Evolutionary conservation across 2,797 vertebrate genomes (phyloP).

Genomic region (Ceryle rudis): DNA sequence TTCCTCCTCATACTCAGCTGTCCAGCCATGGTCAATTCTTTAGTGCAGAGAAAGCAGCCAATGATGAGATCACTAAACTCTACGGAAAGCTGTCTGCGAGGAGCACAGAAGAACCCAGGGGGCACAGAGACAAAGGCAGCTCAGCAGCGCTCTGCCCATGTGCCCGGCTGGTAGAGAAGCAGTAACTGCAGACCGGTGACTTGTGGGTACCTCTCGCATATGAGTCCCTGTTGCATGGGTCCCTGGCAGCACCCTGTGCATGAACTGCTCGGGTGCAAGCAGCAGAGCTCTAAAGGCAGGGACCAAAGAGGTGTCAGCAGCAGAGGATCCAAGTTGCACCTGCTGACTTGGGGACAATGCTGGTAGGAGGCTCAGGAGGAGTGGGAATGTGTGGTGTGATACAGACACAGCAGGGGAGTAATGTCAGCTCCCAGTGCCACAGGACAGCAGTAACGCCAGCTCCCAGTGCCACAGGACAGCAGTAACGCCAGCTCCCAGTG

Average conservation of each 20-base stretch:
- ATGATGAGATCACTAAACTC: neutral
- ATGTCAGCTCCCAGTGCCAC: too few relatives aligned
- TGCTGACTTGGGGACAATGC: too few relatives aligned
- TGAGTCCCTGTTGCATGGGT: neutral
- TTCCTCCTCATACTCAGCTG: neutral
- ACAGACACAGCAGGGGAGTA: neutral
- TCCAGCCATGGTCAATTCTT: accelerated
- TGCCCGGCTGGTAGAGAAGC: neutral
- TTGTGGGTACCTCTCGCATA: neutral
- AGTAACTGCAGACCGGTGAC: neutral
- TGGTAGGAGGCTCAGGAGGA: neutral
- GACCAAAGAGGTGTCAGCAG: too few relatives aligned
- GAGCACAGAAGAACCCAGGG: neutral
- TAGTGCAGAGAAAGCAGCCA: neutral
- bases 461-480: too few relatives aligned
- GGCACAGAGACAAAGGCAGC: neutral
- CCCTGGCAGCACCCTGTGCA: neutral
- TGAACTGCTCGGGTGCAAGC: neutral
- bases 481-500: too few relatives aligned
- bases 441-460: too few relatives aligned
- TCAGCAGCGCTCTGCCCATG: neutral
- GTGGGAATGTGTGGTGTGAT: neutral
- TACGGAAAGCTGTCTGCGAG: neutral
- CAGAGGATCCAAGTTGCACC: too few relatives aligned
- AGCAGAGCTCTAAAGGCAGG: neutral